Conservation (phyloP, 2,797 vertebrate species). For the Champsocephalus esox region DNA sequence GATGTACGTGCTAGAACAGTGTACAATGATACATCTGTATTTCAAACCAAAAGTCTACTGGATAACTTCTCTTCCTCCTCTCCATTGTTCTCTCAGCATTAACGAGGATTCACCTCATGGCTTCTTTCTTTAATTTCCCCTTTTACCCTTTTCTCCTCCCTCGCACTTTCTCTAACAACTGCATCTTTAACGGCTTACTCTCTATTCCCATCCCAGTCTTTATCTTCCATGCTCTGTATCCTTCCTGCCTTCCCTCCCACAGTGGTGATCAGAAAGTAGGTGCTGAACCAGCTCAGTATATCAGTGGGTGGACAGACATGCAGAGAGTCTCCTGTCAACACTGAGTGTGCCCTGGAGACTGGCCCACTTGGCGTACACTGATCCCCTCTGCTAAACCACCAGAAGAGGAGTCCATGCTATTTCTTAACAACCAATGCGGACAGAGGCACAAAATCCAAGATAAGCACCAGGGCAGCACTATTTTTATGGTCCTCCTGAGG, state of each 20-base stretch:
- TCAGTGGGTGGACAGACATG: conserved; percentile 73
- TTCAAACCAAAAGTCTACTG: not conserved
- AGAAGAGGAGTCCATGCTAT: conserved; percentile 42
- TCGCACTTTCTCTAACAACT: conserved; percentile 24
- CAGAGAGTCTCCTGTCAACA: conserved; percentile 66
- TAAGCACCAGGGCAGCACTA: conserved; percentile 65
- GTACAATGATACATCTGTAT: not conserved
- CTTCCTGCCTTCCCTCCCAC: conserved; percentile 66
- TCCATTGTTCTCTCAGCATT: not conserved
- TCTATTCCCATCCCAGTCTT: conserved; percentile 68
- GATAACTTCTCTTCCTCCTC: not conserved
- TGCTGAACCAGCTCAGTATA: conserved; percentile 71
- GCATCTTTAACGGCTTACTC: conserved; percentile 58
- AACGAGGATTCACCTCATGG: conserved; percentile 24
- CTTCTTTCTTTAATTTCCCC: conserved; percentile 33
- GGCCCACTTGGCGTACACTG: conserved; percentile 54
- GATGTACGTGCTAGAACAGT: not conserved
- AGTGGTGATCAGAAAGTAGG: conserved; percentile 65
- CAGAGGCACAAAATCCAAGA: conserved; percentile 46
- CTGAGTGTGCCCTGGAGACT: conserved; percentile 66
- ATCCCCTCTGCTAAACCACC: conserved; percentile 57
- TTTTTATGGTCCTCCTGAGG: conserved; percentile 64
- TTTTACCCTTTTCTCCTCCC: conserved; percentile 5
- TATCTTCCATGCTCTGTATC: conserved; percentile 65
- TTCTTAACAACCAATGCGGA: conserved; percentile 57